Evolutionary conservation across 2,797 vertebrate genomes (phyloP), one percentile per base, ranked within the genome.

Genomic region (Clarias fuscus): DNA sequence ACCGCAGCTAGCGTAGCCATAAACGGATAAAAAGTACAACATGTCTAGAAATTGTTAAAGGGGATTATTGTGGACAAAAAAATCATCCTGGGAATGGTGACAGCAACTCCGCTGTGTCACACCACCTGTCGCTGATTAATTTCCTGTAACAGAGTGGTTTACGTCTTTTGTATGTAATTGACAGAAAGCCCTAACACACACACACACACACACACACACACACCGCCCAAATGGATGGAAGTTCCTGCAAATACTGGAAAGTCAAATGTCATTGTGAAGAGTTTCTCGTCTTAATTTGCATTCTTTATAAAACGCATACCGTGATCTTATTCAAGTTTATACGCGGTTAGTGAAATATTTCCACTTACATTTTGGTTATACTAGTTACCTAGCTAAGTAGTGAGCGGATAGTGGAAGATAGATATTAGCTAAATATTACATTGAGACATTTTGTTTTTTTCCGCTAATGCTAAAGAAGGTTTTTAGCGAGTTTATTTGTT

Each of bases 401-500:
- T 18, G 20, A 59, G 22, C 61, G 30, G 56, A 24, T 56, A 48
- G 13, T n/a, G 40, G 43, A 48, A 73, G 40, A 15, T 24, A 22
- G 8, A 7, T 77, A 53, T n/a, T 75, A n/a, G 13, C 13, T 27
- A 53, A 6, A 27, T 56, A 13, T 61, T 61, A 78, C 2, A 14
- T 14, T 56, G 53, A 56, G 53, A 14, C 53, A 56, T 56, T 56
- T 56, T 30, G 7, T 93, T 91, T 33, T 33, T 91, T 94, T 37
- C 37, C 13, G 94, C 94, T 93, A 85, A 88, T 70, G 79, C 88
- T 56, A 73, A 65, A 64, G 13, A 80, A 65, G 80, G 15, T 15
- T 13, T 72, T 13, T 11, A 48, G 11, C 72, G 56, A 53, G n/a
- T 18, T 56, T 70, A 70, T 37, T 33, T 62, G 30, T 20, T 65